These are phyloP conservation scores for Megaptera novaeangliae DNA, from an alignment of 2,113 vertebrate species.

Conservation along the genomic window DNA sequence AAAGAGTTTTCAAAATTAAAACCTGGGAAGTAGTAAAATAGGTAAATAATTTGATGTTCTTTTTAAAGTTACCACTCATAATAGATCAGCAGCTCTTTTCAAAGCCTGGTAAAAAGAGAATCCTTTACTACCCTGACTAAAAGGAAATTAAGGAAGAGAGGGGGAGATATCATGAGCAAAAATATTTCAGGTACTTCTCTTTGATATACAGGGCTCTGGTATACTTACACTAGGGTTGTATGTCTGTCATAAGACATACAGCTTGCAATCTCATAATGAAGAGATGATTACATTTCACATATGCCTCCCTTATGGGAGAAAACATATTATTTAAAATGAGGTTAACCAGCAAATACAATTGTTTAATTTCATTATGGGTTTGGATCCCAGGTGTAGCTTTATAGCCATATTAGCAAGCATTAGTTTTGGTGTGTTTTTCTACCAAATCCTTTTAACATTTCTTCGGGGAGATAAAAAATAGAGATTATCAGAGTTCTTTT, in stretches of 20 bases:
- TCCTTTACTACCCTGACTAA: not conserved
- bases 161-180: not conserved
- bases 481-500: not conserved
- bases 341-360: conserved; percentile 20
- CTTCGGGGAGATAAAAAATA: conserved; percentile 39
- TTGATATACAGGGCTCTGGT: conserved; percentile 4
- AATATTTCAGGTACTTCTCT: not conserved
- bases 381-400: not conserved
- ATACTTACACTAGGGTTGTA: not conserved
- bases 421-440: conserved; percentile 29
- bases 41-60: not conserved
- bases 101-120: not conserved
- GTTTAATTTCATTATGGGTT: conserved; percentile 42
- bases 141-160: not conserved
- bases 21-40: not conserved
- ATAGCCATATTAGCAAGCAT: conserved; percentile 20
- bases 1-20: not conserved
- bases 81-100: not conserved
- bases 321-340: conserved; percentile 40
- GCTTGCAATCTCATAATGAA: conserved; percentile 51
- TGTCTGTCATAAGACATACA: conserved; percentile 49
- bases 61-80: not conserved
- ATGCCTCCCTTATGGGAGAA: conserved; percentile 56
- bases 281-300: conserved; percentile 62
- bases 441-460: conserved; percentile 30